Conservation (phyloP, 2,888 invertebrate species). For the Pyrrhia umbra region DNA sequence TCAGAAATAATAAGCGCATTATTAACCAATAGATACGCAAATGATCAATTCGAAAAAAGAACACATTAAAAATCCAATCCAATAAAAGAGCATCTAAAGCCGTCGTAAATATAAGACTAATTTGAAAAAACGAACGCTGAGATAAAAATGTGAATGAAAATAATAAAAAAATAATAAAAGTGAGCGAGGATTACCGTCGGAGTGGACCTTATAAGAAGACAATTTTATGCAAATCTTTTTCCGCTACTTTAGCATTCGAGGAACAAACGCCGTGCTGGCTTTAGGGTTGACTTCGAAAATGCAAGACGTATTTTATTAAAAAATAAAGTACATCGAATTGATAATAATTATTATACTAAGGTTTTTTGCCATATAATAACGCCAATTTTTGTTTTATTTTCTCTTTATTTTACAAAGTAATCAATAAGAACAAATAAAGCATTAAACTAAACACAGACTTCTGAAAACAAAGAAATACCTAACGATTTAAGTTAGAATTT, state of each 20-base stretch:
- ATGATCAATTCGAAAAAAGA: conserved; percentile 38
- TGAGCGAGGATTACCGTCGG: conserved; percentile 67
- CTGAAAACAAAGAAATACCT: conserved; percentile 34
- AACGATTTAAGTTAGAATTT: conserved; percentile 39
- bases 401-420: not conserved
- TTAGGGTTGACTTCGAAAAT: conserved; percentile 68
- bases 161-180: conserved; percentile 67
- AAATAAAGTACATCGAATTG: too few species aligned
- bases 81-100: conserved; percentile 51
- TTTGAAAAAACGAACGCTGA: conserved; percentile 58
- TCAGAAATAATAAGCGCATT: conserved; percentile 7
- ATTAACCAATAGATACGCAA: conserved; percentile 38
- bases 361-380: too few species aligned
- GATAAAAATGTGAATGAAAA: conserved; percentile 63
- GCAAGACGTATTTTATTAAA: not conserved
- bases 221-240: conserved; percentile 88
- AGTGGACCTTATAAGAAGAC: conserved; percentile 82
- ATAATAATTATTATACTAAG: too few species aligned
- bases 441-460: not conserved
- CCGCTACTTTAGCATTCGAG: conserved; percentile 85
- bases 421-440: not conserved
- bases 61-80: conserved; percentile 20
- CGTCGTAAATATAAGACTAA: conserved; percentile 57
- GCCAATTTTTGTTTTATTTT: too few species aligned
- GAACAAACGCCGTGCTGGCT: conserved; percentile 71